Conservation (phyloP, 2,113 vertebrate genomes). For the Saccopteryx bilineata region DNA sequence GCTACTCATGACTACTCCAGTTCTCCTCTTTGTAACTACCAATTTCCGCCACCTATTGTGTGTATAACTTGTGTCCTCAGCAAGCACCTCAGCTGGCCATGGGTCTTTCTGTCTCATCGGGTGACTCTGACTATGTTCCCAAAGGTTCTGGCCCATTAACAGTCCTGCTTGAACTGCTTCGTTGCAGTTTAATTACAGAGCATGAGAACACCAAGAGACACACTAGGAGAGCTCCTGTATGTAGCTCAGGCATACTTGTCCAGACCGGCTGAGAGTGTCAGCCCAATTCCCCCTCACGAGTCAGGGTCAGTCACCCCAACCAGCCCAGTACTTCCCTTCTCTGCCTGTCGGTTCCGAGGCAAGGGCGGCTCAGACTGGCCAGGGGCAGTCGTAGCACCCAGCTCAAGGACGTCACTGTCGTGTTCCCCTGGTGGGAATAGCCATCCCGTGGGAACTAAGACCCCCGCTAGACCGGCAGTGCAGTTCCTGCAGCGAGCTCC, state of each 20-base stretch:
- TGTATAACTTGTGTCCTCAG: background rate
- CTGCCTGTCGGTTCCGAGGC: background rate
- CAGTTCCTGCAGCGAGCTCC: background rate
- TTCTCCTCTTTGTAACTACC: background rate
- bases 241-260: too few species aligned
- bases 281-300: background rate
- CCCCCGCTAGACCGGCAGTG: background rate
- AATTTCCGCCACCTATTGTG: background rate
- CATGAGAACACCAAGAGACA: fast-evolving
- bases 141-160: fast-evolving
- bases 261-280: background rate
- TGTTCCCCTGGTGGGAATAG: background rate
- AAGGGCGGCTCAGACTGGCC: background rate
- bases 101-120: background rate
- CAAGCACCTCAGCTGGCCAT: fast-evolving
- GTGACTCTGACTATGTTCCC: background rate
- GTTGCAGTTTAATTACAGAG: background rate
- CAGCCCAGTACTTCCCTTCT: too few species aligned
- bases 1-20: too few species aligned
- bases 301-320: background rate
- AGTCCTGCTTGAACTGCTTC: background rate
- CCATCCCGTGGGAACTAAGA: background rate
- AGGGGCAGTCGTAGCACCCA: background rate
- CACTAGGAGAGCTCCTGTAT: too few species aligned
- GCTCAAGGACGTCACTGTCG: too few species aligned